Evolutionary conservation across 1,140 invertebrate genomes (phyloP).

Genomic region (Heliconius hewitsoni): DNA sequence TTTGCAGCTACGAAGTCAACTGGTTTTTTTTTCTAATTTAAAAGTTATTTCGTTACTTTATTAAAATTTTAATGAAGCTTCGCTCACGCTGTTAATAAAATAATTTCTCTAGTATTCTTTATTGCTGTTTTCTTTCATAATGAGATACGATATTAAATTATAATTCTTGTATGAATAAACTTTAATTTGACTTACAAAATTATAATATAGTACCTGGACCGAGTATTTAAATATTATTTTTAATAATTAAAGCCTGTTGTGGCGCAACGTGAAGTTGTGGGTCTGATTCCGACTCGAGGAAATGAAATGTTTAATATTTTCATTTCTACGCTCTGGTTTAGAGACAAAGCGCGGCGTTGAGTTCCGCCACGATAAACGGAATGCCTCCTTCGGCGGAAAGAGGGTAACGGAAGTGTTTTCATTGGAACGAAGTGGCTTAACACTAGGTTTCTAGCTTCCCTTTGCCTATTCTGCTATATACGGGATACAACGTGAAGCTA

Average conservation of each 20-base stretch:
- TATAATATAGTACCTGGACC: neutral
- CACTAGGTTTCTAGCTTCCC: no score
- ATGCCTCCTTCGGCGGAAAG: no score
- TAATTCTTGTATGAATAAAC: neutral
- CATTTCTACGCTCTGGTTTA: no score
- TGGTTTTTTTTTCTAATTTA: neutral
- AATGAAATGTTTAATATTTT: no score
- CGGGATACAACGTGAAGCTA: no score
- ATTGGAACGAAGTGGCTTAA: no score
- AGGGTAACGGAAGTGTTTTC: no score
- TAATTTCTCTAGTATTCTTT: constrained; percentile 1
- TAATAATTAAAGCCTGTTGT: neutral
- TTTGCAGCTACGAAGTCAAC: neutral
- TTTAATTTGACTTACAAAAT: neutral
- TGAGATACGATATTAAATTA: neutral
- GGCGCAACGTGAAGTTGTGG: no score
- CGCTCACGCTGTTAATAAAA: constrained; percentile 3
- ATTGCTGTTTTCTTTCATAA: constrained; percentile 9
- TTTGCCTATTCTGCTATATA: no score
- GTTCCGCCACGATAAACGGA: no score
- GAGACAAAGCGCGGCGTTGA: no score
- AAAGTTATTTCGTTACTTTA: neutral
- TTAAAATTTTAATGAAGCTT: neutral
- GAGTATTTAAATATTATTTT: neutral
- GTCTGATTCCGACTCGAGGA: no score